Percentiles rank a stretch among this genome's conserved stretches.
These are phyloP conservation scores for Aleiodes alternator DNA, from an alignment of 2,888 invertebrate species.

Conservation along the genomic window DNA sequence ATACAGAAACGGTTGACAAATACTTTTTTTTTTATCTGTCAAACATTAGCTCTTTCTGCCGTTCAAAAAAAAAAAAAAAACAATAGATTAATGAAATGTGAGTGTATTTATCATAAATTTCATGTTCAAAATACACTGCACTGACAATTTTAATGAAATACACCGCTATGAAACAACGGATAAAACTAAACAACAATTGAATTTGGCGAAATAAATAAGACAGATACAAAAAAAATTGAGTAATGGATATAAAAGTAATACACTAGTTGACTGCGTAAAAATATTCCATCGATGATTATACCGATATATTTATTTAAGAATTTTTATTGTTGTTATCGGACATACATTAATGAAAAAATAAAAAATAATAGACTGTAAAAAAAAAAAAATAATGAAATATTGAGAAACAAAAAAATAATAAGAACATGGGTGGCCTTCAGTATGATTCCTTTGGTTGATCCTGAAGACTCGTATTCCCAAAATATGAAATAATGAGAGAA, in stretches of 20 bases:
- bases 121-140: conserved; percentile 28
- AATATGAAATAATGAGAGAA: conserved; percentile 30
- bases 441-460: conserved; percentile 73
- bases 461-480: conserved; percentile 67
- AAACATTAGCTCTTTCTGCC: background rate
- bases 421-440: conserved; percentile 73
- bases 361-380: conserved; percentile 70
- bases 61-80: background rate
- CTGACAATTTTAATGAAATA: conserved; percentile 42
- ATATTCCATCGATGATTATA: conserved; percentile 72
- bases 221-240: conserved; percentile 35
- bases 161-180: background rate
- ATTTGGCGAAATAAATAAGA: conserved; percentile 17
- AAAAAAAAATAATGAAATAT: conserved; percentile 56
- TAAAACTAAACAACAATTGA: conserved; percentile 18
- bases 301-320: conserved; percentile 74
- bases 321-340: conserved; percentile 74
- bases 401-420: conserved; percentile 49
- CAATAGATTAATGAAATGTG: background rate
- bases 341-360: conserved; percentile 64
- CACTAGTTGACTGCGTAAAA: conserved; percentile 71
- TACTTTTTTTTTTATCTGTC: conserved; percentile 36
- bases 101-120: conserved; percentile 41
- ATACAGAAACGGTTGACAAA: conserved; percentile 26
- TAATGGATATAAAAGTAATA: conserved; percentile 38